Base-by-base conservation (phyloP, 2,113 vertebrate genomes). In the Seriola aureovittata region DNA sequence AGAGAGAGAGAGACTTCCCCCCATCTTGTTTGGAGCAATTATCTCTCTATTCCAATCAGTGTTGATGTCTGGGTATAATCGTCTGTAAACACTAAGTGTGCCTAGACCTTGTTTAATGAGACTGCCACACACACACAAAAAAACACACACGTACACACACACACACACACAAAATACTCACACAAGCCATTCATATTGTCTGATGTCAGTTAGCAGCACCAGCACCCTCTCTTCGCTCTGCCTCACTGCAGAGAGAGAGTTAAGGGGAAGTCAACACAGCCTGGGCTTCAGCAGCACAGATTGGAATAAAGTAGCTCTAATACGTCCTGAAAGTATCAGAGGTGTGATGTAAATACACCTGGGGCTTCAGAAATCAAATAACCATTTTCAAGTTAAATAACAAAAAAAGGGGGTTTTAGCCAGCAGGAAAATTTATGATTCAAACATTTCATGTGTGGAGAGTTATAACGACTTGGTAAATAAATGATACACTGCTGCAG, bases 41-140 rank as follows among this genome's bases (percentile, higher is more conserved):
- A 93, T 91, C 81, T 76, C 87, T 86, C 65, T 79, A 88, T 73
- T 81, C 66, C 81, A 86, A 92, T 92, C 85, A 85, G 78, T 71
- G 81, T 68, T 91, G 88, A 90, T 87, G 91, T 73, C 79, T 84
- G 85, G 55, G 58, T 86, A 90, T 79, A 83, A 90, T 87, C 50
- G 58, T 85, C 81, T 86, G 84, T 88, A 88, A 92, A 92, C 88
- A 88, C 59, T 67, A 84, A 91, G 74, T 80, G 75, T 8, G 13
- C 67, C 66, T n/a, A 71, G 74, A 71, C 77, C 66, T 82, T 71
- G 13, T 83, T 88, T 90, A 90, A 93, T 91, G 83, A 90, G 78
- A 77, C 46, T 40, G 55, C 29, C 73, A 60, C 65, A 58, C 78
- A 73, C 63, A 72, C 7, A 58, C 2, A 76, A 25, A 64, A 80